Evolutionary conservation across 2,113 vertebrate genomes (phyloP).

Genomic region (Sapayoa aenigma): DNA sequence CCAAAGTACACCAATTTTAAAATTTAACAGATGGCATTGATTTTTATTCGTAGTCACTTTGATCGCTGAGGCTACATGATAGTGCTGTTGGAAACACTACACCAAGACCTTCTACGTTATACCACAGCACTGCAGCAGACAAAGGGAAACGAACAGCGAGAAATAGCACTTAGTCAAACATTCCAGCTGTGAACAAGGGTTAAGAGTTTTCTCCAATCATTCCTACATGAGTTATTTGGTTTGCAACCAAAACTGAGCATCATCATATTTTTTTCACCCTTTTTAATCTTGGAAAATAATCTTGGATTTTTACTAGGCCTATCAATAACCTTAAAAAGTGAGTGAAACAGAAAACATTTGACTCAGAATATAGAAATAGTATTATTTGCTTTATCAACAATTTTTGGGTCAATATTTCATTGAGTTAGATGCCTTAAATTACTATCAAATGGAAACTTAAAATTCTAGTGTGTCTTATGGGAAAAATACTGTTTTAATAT

Average conservation of each 20-base stretch:
- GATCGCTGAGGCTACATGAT: background rate
- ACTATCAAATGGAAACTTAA: background rate
- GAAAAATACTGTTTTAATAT: background rate
- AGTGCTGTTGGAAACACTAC: background rate
- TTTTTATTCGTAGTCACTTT: background rate
- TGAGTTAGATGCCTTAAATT: background rate
- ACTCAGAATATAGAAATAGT: background rate
- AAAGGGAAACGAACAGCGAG: background rate
- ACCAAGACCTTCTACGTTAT: background rate
- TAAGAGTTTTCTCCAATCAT: background rate
- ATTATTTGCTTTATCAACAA: background rate
- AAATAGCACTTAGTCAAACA: background rate
- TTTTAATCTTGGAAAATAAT: background rate
- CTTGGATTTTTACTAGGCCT: background rate
- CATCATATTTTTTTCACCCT: rapidly evolving
- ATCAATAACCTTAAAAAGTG: background rate
- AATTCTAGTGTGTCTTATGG: background rate
- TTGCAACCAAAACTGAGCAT: background rate
- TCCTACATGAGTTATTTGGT: background rate
- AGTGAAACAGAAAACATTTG: background rate
- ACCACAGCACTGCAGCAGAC: background rate
- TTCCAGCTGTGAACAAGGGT: background rate
- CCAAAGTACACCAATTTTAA: background rate
- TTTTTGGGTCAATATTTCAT: background rate
- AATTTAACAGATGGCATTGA: background rate